A percentile compares a stretch with the other conserved stretches of the same genome.
Evolutionary conservation across 37 sponge, comb jelly and placozoan species (phyloP).

Genomic region (Lycopodina hypogea): DNA sequence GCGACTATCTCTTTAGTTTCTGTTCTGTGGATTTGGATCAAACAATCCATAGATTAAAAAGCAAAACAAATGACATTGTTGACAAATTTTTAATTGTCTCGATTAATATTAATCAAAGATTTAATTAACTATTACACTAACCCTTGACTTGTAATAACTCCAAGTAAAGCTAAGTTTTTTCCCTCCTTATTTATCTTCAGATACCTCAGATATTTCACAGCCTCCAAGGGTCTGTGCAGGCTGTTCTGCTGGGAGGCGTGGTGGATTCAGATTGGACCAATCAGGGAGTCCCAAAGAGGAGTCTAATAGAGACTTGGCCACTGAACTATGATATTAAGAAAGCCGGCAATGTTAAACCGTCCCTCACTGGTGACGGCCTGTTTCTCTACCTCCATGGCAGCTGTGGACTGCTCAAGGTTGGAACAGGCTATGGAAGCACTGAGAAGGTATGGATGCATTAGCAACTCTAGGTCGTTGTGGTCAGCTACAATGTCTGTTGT

Average conservation of each 20-base stretch:
- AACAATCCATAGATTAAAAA: too few relatives aligned
- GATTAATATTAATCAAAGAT: too few relatives aligned
- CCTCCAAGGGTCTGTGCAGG: slow-evolving; percentile 71
- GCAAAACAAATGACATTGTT: too few relatives aligned
- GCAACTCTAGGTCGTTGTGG: background rate
- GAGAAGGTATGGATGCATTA: slow-evolving; percentile 30
- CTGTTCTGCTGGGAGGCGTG: slow-evolving; percentile 55
- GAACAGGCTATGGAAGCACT: slow-evolving; percentile 79
- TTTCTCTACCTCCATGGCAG: slow-evolving; percentile 64
- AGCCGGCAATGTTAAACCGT: background rate
- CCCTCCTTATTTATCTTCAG: slow-evolving; percentile 15
- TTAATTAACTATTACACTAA: too few relatives aligned
- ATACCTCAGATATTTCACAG: slow-evolving; percentile 66
- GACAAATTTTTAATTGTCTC: too few relatives aligned
- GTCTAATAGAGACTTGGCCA: slow-evolving; percentile 55
- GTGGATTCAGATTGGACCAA: slow-evolving; percentile 52
- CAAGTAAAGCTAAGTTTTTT: too few relatives aligned
- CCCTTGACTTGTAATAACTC: too few relatives aligned
- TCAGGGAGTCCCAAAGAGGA: slow-evolving; percentile 43
- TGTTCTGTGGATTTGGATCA: too few relatives aligned
- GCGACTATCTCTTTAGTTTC: too few relatives aligned
- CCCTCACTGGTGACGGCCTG: slow-evolving; percentile 65
- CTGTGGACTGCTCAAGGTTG: slow-evolving; percentile 67
- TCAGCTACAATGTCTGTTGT: slow-evolving; percentile 6
- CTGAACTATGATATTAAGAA: background rate